phyloP scores from a whole-genome alignment of 2,113 vertebrate genomes.

The Accipiter virgatus region DNA sequence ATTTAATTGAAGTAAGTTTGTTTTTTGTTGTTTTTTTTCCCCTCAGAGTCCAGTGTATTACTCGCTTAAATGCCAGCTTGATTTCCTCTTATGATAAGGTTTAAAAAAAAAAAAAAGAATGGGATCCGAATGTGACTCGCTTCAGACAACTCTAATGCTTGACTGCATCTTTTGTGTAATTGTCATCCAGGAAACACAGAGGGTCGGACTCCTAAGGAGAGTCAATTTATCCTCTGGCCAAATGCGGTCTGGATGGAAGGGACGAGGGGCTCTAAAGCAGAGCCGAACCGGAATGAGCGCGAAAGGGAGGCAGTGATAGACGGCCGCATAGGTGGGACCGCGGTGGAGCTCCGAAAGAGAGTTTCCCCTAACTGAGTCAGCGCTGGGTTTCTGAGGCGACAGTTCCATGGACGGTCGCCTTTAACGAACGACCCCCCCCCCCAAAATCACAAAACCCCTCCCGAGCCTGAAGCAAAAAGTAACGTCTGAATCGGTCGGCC shows the following conservation, averaged over 20 bases:
- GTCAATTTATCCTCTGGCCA: background rate
- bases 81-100: background rate
- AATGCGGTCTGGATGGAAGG: background rate
- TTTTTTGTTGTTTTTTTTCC: background rate
- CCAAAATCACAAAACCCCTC: too few species aligned
- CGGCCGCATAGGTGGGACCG: background rate
- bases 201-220: background rate
- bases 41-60: background rate
- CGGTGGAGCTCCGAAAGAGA: background rate
- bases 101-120: background rate
- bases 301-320: background rate
- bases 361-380: background rate
- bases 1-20: slow-evolving; percentile 50
- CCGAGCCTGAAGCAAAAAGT: background rate
- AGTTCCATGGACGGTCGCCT: background rate
- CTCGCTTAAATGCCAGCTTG: background rate
- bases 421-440: too few species aligned
- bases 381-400: background rate
- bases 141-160: background rate
- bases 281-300: background rate
- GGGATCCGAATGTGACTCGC: background rate
- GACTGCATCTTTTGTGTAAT: background rate
- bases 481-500: background rate
- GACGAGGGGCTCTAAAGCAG: background rate
- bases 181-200: background rate